These are phyloP conservation scores for Lepidurus packardi DNA, from an alignment of 1,140 invertebrate genomes.

Conservation along the genomic window DNA sequence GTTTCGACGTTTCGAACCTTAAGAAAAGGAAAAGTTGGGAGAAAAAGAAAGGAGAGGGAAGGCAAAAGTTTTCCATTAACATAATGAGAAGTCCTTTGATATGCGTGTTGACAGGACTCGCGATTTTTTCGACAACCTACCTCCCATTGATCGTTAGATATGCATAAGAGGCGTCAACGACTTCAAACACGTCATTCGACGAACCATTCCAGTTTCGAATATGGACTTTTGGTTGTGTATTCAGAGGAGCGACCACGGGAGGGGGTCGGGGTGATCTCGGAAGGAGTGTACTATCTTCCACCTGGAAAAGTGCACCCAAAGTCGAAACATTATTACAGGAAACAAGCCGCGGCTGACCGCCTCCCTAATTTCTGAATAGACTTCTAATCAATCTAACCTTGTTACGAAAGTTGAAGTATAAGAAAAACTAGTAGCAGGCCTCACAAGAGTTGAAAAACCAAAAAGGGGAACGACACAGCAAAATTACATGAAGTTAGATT, in stretches of 20 bases:
- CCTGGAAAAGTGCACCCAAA: not conserved
- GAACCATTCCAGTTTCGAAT: not conserved
- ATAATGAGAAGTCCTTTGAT: slow-evolving; percentile 23
- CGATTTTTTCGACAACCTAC: slow-evolving; percentile 44
- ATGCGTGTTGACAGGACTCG: not conserved
- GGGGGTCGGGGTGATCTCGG: not conserved
- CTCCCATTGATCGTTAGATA: slow-evolving; percentile 61
- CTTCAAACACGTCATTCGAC: slow-evolving; percentile 43
- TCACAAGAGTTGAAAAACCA: not conserved
- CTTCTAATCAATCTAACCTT: not conserved
- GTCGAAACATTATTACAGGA: not conserved
- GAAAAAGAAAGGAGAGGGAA: slow-evolving; percentile 19
- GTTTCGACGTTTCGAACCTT: slow-evolving; percentile 50
- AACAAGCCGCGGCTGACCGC: not conserved
- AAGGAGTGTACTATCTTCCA: not conserved
- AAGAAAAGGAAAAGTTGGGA: slow-evolving; percentile 30
- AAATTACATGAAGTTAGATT: not conserved
- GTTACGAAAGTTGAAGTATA: not conserved
- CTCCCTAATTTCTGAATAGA: not conserved
- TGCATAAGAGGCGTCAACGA: slow-evolving; percentile 61
- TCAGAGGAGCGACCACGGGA: not conserved
- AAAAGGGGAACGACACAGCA: not conserved
- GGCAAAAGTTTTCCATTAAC: slow-evolving; percentile 27
- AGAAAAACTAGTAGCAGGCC: not conserved
- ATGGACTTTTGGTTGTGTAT: not conserved